phyloP scores from a whole-genome alignment of 2,113 vertebrate genomes.

The Mirza zaza region DNA sequence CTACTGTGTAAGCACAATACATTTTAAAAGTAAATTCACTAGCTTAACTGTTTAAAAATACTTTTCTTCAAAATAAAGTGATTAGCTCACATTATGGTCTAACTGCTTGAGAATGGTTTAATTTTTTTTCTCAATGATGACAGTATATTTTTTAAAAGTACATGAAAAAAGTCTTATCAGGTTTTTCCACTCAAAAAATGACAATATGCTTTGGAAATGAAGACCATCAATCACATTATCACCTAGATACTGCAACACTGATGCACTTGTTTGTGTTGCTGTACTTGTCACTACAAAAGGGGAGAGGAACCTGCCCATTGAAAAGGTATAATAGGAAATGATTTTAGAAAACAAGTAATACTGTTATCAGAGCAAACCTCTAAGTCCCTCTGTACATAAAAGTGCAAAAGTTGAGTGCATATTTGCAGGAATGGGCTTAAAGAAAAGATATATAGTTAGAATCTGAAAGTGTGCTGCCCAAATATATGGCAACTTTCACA shows the following conservation, averaged over 20 bases:
- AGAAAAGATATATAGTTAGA: slow-evolving; percentile 29
- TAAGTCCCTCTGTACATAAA: neutral
- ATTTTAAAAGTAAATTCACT: slow-evolving; percentile 88
- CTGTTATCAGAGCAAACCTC: neutral
- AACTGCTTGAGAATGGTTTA: slow-evolving; percentile 83
- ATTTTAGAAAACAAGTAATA: slow-evolving; percentile 30
- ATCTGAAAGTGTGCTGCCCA: slow-evolving; percentile 40
- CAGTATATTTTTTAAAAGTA: slow-evolving; percentile 70
- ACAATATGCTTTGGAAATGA: slow-evolving; percentile 47
- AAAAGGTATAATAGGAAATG: slow-evolving; percentile 44
- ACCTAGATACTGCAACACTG: neutral
- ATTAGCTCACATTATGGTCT: slow-evolving; percentile 83
- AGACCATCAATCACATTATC: slow-evolving; percentile 39
- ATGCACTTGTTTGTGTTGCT: neutral
- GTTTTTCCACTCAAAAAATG: slow-evolving; percentile 31
- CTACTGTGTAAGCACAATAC: slow-evolving; percentile 90
- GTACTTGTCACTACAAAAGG: slow-evolving; percentile 28
- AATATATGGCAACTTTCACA: slow-evolving; percentile 48
- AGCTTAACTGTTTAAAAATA: slow-evolving; percentile 86
- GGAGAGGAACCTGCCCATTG: neutral
- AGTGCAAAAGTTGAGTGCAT: slow-evolving; percentile 29
- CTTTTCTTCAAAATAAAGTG: slow-evolving; percentile 87
- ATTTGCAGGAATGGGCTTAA: slow-evolving; percentile 56
- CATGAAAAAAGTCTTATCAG: slow-evolving; percentile 66
- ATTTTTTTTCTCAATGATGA: slow-evolving; percentile 72